Base-by-base conservation (phyloP, 2,888 invertebrate species). In the Nesidiocoris tenuis region DNA sequence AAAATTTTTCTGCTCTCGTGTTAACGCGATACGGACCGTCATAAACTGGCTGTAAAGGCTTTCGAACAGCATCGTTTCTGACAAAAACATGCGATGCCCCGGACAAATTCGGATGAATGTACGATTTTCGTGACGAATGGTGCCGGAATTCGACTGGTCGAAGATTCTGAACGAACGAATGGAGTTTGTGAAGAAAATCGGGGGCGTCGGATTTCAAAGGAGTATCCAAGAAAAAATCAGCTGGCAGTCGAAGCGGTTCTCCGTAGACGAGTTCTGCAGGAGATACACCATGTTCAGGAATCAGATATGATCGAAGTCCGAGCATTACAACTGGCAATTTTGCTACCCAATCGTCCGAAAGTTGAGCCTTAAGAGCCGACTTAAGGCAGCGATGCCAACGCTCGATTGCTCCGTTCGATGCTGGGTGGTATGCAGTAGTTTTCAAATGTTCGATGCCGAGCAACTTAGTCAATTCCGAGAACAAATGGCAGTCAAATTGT, bases 361-460 rank as follows among this genome's bases (percentile, higher is more conserved):
- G 57, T 12, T 68, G 68, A 2, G 68, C 56, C 19, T 55, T 81
- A 17, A 84, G 77, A 0, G 84, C 82, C 0, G 83, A 80, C 79
- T 84, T 85, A 67, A 85, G 78, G 7, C 81, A 81, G 0, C 84
- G 79, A 77, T 85, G 84, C 76, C 83, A 82, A 1, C 84, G 79
- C n/a, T n/a, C n/a, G n/a, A n/a, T n/a, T n/a, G n/a, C n/a, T n/a
- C n/a, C n/a, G n/a, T n/a, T n/a, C n/a, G n/a, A n/a, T n/a, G n/a
- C n/a, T n/a, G n/a, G n/a, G n/a, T n/a, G n/a, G n/a, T n/a, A n/a
- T n/a, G n/a, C n/a, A 16, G 57, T 68, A 2, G 56, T 68, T 9
- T 16, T 22, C 12, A 68, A 22, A 18, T 68, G 68, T 2, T 68
- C 22, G 0, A 57, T 23, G 7, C 57, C 68, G 9, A 68, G 23